Percentiles rank a stretch among this genome's conserved stretches.
These are phyloP conservation scores for Lutjanus erythropterus DNA, from an alignment of 2,113 vertebrate species.

Conservation along the genomic window DNA sequence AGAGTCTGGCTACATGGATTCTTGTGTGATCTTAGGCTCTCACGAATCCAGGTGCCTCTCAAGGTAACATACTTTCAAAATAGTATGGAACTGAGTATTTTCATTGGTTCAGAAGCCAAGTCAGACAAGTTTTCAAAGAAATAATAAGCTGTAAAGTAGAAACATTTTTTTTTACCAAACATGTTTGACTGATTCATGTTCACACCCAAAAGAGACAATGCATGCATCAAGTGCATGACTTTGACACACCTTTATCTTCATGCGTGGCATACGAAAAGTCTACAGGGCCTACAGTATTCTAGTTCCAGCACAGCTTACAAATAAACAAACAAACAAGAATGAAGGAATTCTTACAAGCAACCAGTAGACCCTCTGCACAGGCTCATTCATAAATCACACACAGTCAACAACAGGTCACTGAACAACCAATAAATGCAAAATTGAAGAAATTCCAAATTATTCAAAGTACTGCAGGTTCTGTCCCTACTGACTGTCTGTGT, in stretches of 20 bases:
- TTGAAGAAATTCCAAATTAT: neutral
- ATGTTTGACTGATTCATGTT: slow-evolving; percentile 6
- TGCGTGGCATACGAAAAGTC: neutral
- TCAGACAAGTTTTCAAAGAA: neutral
- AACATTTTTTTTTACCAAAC: neutral
- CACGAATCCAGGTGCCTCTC: no score
- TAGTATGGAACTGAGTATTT: no score
- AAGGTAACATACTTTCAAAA: no score
- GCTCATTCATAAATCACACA: slow-evolving; percentile 11
- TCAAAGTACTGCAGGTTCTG: neutral
- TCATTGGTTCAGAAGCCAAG: no score
- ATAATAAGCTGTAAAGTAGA: neutral
- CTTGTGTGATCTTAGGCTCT: no score
- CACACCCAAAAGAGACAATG: neutral
- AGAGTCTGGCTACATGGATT: no score
- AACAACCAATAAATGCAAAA: slow-evolving; percentile 1
- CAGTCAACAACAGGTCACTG: slow-evolving; percentile 22
- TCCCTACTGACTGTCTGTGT: neutral
- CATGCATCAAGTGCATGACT: neutral
- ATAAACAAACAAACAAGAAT: neutral
- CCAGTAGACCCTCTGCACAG: neutral
- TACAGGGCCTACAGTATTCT: neutral
- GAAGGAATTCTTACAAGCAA: neutral
- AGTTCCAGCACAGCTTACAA: neutral
- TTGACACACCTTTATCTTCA: neutral